A percentile compares a stretch with the other conserved stretches of the same genome.
Conservation (phyloP, 2,113 vertebrate genomes). For the Hystrix brachyura region DNA sequence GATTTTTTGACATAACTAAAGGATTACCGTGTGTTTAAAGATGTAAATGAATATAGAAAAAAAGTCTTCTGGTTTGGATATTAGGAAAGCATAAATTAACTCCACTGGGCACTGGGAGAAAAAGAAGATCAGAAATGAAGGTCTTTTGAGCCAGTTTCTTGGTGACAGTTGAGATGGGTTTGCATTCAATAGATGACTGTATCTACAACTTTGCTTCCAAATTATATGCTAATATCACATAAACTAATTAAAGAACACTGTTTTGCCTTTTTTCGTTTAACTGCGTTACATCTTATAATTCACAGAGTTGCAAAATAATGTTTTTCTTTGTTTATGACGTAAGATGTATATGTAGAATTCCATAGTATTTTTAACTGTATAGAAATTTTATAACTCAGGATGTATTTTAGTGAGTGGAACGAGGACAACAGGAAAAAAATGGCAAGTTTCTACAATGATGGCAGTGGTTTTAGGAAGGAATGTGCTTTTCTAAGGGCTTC, state of each 20-base stretch:
- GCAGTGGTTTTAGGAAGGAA: slow-evolving; percentile 48
- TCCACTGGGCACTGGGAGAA: not conserved
- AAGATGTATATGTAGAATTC: not conserved
- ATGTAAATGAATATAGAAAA: not conserved
- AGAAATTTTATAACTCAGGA: slow-evolving; percentile 17
- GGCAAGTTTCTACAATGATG: not conserved
- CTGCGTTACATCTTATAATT: not conserved
- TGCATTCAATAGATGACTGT: not conserved
- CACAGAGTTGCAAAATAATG: slow-evolving; percentile 18
- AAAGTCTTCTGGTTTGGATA: not conserved
- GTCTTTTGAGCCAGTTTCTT: not conserved
- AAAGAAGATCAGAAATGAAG: not conserved
- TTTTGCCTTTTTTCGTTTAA: not conserved
- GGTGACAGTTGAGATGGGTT: not conserved
- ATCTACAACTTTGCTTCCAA: not conserved
- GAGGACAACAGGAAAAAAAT: not conserved
- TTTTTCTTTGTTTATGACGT: not conserved
- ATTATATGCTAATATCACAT: not conserved
- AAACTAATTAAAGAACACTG: not conserved
- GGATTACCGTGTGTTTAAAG: not conserved
- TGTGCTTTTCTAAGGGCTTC: not conserved
- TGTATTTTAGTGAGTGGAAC: not conserved
- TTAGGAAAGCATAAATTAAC: not conserved
- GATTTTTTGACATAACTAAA: not conserved
- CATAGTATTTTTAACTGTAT: slow-evolving; percentile 17